Conservation (phyloP, 2,797 vertebrate species). For the Hybognathus amarus region DNA sequence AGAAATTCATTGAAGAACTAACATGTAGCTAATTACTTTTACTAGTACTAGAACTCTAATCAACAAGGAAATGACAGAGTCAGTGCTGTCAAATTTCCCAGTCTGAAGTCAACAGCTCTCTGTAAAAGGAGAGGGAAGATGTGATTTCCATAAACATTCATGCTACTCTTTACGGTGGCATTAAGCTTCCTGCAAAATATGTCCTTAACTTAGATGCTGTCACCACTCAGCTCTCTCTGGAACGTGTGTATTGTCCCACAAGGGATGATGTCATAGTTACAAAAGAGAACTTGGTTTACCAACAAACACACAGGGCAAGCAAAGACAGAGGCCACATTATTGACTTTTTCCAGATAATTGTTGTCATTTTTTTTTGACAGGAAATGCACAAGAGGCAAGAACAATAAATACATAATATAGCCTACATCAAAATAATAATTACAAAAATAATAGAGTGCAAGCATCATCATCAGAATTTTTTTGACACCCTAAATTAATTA, state of each 20-base stretch:
- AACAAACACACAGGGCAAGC: conserved; percentile 16
- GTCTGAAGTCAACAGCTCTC: conserved; percentile 50
- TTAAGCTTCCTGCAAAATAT: conserved; percentile 46
- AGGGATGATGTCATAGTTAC: neutral
- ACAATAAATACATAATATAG: no score
- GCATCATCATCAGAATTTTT: neutral
- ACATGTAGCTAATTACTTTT: neutral
- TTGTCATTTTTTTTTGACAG: neutral
- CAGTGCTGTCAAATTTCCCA: conserved; percentile 63
- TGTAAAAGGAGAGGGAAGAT: conserved; percentile 70
- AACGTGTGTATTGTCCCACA: neutral
- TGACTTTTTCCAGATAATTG: conserved; percentile 6
- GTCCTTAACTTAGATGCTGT: conserved; percentile 8
- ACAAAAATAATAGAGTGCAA: neutral
- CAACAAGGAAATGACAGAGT: conserved; percentile 54
- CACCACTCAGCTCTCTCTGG: neutral
- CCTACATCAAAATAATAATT: neutral
- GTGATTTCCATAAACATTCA: conserved; percentile 80
- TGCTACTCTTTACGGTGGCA: conserved; percentile 61
- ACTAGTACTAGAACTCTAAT: neutral
- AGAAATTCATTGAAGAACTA: conserved; percentile 28
- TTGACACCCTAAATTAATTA: neutral
- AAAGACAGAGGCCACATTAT: conserved; percentile 21
- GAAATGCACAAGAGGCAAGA: neutral
- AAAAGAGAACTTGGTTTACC: conserved; percentile 34